These are phyloP conservation scores for Drosophila melanocephala DNA, from an alignment of 2,888 invertebrate species.

Conservation along the genomic window DNA sequence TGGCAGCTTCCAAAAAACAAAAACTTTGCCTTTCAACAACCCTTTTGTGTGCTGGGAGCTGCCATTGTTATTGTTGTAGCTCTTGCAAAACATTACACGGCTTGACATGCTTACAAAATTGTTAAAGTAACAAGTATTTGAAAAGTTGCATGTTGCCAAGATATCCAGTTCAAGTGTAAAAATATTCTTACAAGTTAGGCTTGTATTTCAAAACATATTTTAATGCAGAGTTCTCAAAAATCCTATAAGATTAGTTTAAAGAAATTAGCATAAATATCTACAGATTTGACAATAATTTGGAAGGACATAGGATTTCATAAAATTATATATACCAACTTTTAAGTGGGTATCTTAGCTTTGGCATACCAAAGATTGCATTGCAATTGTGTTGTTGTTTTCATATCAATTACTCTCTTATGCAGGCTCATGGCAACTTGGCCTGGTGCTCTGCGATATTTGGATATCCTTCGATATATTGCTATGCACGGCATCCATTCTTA, in stretches of 20 bases:
- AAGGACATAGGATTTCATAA: not conserved
- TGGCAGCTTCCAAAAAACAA: conserved; percentile 13
- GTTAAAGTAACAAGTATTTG: not conserved
- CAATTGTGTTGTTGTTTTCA: conserved; percentile 10
- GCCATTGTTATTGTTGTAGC: conserved; percentile 25
- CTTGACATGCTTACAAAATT: conserved; percentile 16
- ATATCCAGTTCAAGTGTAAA: not conserved
- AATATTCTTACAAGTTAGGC: not conserved
- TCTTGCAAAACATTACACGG: conserved; percentile 9
- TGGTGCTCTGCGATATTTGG: conserved; percentile 96
- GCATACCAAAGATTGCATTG: not conserved
- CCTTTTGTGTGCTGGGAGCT: conserved; percentile 20
- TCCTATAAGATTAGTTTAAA: not conserved
- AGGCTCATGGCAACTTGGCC: conserved; percentile 95
- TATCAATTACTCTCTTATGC: conserved; percentile 64
- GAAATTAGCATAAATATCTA: not conserved
- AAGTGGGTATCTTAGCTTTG: not conserved
- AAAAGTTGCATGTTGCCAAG: conserved; percentile 1
- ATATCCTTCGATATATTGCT: conserved; percentile 96
- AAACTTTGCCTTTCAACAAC: conserved; percentile 30
- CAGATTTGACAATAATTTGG: not conserved
- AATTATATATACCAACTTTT: not conserved
- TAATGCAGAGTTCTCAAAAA: not conserved
- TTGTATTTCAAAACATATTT: not conserved
- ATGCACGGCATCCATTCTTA: conserved; percentile 75